Percentiles rank a stretch among this genome's conserved stretches.
These are phyloP conservation scores for Antennarius maculatus DNA, from an alignment of 2,797 vertebrate genomes.

Conservation along the genomic window DNA sequence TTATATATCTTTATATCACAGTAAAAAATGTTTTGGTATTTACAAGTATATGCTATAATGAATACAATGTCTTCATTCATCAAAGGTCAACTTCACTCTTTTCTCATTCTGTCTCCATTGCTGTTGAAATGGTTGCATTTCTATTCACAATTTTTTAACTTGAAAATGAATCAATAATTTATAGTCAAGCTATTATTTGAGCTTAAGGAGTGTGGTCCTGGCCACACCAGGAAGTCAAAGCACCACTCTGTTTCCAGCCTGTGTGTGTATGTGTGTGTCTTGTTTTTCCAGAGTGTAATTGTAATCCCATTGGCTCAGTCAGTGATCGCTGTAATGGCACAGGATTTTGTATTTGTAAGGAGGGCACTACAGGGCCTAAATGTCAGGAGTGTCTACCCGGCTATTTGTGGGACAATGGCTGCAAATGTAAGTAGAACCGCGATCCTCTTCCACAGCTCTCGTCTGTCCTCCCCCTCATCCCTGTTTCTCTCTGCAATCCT, in stretches of 20 bases:
- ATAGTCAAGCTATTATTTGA: constrained; percentile 28
- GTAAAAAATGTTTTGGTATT: constrained; percentile 10
- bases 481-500: constrained; percentile 35
- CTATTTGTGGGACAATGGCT: constrained; percentile 98
- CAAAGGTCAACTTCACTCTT: constrained; percentile 50
- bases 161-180: constrained; percentile 2
- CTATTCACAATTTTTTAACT: constrained; percentile 24
- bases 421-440: constrained; percentile 96
- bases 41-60: constrained; percentile 41
- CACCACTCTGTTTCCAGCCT: constrained; percentile 77
- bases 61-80: constrained; percentile 52
- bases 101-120: constrained; percentile 70
- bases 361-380: constrained; percentile 94
- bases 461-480: constrained; percentile 35
- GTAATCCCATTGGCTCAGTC: constrained; percentile 96
- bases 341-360: constrained; percentile 99
- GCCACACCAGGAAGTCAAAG: constrained; percentile 70
- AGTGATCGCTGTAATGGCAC: constrained; percentile 98
- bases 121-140: constrained; percentile 79
- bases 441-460: neutral
- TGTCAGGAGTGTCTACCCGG: constrained; percentile 97
- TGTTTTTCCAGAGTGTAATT: constrained; percentile 98
- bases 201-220: constrained; percentile 35
- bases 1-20: neutral
- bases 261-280: constrained; percentile 89